Evolutionary conservation across 2,797 vertebrate genomes (phyloP).

Genomic region (Nannoperca australis): DNA sequence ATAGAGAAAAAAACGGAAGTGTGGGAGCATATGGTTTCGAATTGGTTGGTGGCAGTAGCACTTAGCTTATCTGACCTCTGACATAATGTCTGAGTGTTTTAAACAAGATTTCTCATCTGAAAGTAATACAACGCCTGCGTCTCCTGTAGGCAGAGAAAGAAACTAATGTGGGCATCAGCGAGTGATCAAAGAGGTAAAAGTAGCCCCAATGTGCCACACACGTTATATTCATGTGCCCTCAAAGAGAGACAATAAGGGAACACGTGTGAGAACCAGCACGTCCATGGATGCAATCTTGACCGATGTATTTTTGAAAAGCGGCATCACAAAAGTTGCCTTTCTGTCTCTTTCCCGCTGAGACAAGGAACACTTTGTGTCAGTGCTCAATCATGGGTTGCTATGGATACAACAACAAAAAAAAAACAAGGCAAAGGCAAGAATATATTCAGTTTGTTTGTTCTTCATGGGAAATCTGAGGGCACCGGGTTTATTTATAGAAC

Average conservation of each 20-base stretch:
- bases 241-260: constrained; percentile 22
- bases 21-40: constrained; percentile 42
- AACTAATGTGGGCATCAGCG: constrained; percentile 3
- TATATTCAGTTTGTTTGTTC: constrained; percentile 61
- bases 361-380: constrained; percentile 59
- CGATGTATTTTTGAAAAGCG: constrained; percentile 29
- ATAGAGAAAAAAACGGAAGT: constrained; percentile 4
- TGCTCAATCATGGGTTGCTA: constrained; percentile 71
- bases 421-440: constrained; percentile 35
- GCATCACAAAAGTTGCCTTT: constrained; percentile 57
- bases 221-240: constrained; percentile 25
- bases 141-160: constrained; percentile 19
- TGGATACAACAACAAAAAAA: constrained; percentile 68
- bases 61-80: constrained; percentile 56
- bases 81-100: constrained; percentile 34
- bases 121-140: not conserved
- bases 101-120: constrained; percentile 13
- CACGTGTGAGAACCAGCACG: constrained; percentile 1
- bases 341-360: constrained; percentile 52
- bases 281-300: constrained; percentile 31
- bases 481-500: constrained; percentile 65
- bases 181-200: constrained; percentile 45
- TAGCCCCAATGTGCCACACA: constrained; percentile 31
- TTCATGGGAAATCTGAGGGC: constrained; percentile 56
- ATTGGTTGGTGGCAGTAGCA: constrained; percentile 27